Conservation (phyloP, 2,888 invertebrate genomes). For the Eremobia ochroleuca region DNA sequence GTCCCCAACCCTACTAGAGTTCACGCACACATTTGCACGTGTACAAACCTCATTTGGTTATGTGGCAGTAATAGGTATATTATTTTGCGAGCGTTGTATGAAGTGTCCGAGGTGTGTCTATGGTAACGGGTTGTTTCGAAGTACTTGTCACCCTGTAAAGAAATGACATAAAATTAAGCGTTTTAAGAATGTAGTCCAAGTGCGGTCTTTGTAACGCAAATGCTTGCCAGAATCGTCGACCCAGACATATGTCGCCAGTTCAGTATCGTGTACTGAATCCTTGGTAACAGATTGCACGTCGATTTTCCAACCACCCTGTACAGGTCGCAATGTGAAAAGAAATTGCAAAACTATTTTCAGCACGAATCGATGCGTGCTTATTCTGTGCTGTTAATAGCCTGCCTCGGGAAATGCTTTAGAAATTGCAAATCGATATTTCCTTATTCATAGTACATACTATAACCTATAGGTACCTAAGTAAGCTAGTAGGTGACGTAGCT, state of each 20-base stretch:
- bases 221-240: no score
- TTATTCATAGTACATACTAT: background rate
- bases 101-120: no score
- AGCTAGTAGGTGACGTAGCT: background rate
- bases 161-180: no score
- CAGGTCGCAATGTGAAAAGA: background rate
- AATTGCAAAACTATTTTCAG: background rate
- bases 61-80: no score
- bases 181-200: no score
- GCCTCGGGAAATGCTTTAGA: constrained; percentile 3
- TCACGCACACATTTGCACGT: no score
- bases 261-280: background rate
- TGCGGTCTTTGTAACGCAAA: no score
- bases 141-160: no score
- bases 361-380: constrained; percentile 13
- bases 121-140: no score
- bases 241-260: background rate
- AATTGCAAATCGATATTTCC: constrained; percentile 10
- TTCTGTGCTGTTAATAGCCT: background rate
- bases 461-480: background rate
- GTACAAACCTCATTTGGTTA: no score
- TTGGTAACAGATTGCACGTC: background rate
- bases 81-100: no score
- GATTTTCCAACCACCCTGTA: background rate
- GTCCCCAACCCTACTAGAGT: no score